Conservation (phyloP, 2,797 vertebrate genomes). For the Loris lydekkerianus region DNA sequence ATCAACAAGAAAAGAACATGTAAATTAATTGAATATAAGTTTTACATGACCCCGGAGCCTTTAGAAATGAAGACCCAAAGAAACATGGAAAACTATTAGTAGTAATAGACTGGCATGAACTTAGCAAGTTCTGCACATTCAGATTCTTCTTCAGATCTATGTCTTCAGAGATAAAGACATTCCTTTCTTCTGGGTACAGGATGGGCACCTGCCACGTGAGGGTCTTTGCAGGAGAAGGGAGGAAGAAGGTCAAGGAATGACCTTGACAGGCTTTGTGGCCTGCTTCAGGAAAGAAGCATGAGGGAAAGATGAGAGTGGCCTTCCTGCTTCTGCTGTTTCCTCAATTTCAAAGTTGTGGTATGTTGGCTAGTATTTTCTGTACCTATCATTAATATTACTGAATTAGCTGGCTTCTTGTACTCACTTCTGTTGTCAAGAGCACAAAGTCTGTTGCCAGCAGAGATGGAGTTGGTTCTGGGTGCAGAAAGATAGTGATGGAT, state of each 20-base stretch:
- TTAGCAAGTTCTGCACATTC: background rate
- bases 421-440: background rate
- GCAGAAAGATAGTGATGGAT: background rate
- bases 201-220: background rate
- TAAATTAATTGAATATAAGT: background rate
- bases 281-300: background rate
- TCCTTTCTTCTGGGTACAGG: background rate
- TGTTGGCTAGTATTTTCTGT: background rate
- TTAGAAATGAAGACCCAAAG: background rate
- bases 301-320: background rate
- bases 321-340: background rate
- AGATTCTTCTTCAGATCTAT: background rate
- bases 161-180: background rate
- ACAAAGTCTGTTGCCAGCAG: background rate
- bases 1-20: background rate
- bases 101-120: background rate
- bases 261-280: background rate
- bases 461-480: background rate
- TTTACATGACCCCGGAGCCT: background rate
- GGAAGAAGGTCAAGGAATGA: background rate
- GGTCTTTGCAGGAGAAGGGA: background rate
- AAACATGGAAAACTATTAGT: background rate
- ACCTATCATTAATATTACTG: background rate
- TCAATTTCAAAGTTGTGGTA: background rate
- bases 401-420: background rate